Evolutionary conservation across 2,113 vertebrate genomes (phyloP), one percentile per base, ranked within the genome.

Genomic region (Indicator maculatus): DNA sequence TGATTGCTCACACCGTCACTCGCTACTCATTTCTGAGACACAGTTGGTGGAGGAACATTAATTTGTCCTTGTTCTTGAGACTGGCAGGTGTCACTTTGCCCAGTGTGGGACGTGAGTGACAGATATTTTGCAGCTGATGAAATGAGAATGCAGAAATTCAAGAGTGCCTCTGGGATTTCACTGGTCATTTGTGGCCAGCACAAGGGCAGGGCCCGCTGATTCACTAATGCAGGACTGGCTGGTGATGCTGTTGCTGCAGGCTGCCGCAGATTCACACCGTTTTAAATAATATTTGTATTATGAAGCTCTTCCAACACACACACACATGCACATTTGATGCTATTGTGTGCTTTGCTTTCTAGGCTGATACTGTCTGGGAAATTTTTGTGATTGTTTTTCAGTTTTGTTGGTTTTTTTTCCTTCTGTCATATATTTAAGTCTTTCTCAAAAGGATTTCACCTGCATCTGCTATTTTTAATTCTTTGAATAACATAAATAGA

Each of bases 1-100:
- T 85, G 93, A 87, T 93, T 70, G 90, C 92, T 96, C 77, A 31
- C 66, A 88, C 88, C 36, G 30, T 33, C 16, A 24, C 93, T 96
- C 30, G 16, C 91, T 72, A 93, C 95, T 97, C 95, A 30, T 94
- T 96, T 92, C 95, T 95, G 96, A 97, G 96, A 96, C 74, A 59
- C 60, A 59, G 74, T 97, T 97, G 96, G 97, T 97, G 96, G 94
- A 96, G 83, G 59, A 98, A 98, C 97, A 98, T 97, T 98, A 97
- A 97, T 97, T 97, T 97, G 98, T 98, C 98, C 98, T 98, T 98
- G 98, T 98, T 99, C 98, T 98, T 98, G 98, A 99, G 99, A 99
- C 98, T 98, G 99, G 98, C 99, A 99, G 99, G 99, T 99, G 99
- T 99, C 99, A 99, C 98, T 98, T 98, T 98, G 98, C 98, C 97